Percentiles rank a stretch among this genome's conserved stretches.
Conservation (phyloP, 2,888 invertebrate species). For the Entomobrya proxima region DNA sequence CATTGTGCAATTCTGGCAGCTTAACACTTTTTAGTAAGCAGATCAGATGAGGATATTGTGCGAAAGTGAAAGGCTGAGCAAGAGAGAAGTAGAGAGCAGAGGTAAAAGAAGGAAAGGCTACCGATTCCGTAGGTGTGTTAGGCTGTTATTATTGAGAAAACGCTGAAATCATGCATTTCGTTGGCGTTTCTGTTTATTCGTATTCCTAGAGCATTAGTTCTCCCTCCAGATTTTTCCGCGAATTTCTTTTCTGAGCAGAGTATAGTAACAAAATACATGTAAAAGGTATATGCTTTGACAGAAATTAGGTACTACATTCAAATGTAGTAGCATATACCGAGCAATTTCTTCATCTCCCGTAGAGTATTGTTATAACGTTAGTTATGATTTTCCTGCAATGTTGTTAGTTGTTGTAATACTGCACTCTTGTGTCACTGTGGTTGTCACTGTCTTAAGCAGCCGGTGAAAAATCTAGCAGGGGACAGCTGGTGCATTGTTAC, state of each 20-base stretch:
- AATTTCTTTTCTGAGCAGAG: slow-evolving; percentile 30
- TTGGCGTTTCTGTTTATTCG: slow-evolving; percentile 42
- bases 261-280: not conserved
- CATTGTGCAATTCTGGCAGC: slow-evolving; percentile 28
- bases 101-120: not conserved
- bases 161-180: slow-evolving; percentile 44
- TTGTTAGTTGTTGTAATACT: not conserved
- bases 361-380: slow-evolving; percentile 17
- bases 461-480: slow-evolving; percentile 17
- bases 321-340: not conserved
- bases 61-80: not conserved
- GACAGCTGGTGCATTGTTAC: slow-evolving; percentile 50
- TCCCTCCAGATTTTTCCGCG: slow-evolving; percentile 42
- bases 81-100: not conserved
- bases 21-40: slow-evolving; percentile 56
- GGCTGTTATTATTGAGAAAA: slow-evolving; percentile 17
- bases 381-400: not conserved
- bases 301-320: not conserved
- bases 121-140: not conserved
- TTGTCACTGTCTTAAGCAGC: slow-evolving; percentile 31
- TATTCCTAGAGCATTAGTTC: slow-evolving; percentile 51
- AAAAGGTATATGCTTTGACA: slow-evolving; percentile 15
- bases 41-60: slow-evolving; percentile 41
- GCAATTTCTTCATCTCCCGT: not conserved
- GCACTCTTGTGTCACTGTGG: slow-evolving; percentile 17